Base-by-base conservation (phyloP, 1,140 invertebrate species). In the Platyscapa corneri region DNA sequence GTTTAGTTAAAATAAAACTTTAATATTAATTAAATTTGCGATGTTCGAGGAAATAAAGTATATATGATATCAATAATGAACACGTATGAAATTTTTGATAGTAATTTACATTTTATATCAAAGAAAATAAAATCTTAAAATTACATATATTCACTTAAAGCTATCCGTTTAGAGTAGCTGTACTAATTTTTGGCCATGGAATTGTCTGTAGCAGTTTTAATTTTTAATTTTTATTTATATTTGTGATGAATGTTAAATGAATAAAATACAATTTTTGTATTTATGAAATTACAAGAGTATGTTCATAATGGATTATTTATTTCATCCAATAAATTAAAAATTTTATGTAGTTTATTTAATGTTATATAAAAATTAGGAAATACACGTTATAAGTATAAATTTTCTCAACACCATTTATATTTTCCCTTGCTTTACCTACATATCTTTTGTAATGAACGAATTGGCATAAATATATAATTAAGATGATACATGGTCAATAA, bases 41-140 rank as follows among this genome's bases (percentile, higher is more conserved):
- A 74, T 56, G 32, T 56, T 81, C 20, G 86, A 85, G 86, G 42
- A 42, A 53, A 39, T 42, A 23, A 34, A 82, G 14, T 53, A 79
- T 56, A 42, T 49, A 49, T 32, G 42, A 76, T n/a, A n/a, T n/a
- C n/a, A n/a, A n/a, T 42, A 32, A 70, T 18, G 65, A 53, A 34
- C 37, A 67, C 83, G 80, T 86, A 37, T 67, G 32, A 56, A 72
- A 79, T 70, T 72, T 86, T 82, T 86, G 82, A 85, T 87, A 87
- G 86, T 87, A 84, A 80, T 49, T 79, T 88, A 86, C 83, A 88
- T 86, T 82, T 88, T 88, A 67, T 56, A 34, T 20, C 12, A 65
- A 84, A 37, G 23, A 42, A 27, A 32, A 53, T 20, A n/a, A 64
- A n/a, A 65, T 81, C 16, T 34, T 37, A 42, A 87, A 87, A 87